Base-by-base conservation (phyloP, 2,888 invertebrate genomes). In the Callosobruchus maculatus region DNA sequence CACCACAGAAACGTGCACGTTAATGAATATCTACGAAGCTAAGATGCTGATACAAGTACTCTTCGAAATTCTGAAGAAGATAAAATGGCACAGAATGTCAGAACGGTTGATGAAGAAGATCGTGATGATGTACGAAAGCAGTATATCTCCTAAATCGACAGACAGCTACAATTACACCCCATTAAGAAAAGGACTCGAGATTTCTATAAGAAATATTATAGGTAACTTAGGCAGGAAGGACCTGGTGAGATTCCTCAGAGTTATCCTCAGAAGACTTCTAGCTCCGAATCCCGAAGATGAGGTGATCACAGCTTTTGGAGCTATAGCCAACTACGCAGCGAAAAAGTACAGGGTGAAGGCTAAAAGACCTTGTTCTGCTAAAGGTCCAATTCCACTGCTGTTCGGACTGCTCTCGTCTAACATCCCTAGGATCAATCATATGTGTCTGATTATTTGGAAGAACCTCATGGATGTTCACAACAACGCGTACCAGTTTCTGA, bases 371-470 rank as follows among this genome's bases (percentile, higher is more conserved):
- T 88, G 88, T 21, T 85, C 91, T n/a, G 85, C 86, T 0, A 85
- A 88, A 20, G 87, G 88, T 21, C 81, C 91, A 18, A 84, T 92
- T n/a, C 85, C 87, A 5, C 82, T 89, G 30, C 18, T 49, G 13
- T 49, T 49, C 18, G 49, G 49, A 0, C 13, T 49, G 13, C 49
- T 49, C 13, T 49, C 49, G 1, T 49, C 49, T 18, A 49, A 49
- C 18, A 18, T 49, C 13, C 49, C 49, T 18, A 7, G 9, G 13
- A 49, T 49, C 49, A 49, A 49, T 80, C 83, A 91, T 0, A 82
- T 91, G 20, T 91, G 90, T 0, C 89, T 89, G 78, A 86, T 90
- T 20, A 87, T 92, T 0, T 81, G 91, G 66, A 89, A 90, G 67
- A 87, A 88, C 78, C 85, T 92, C 71, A 82, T 92, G 3, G 92